Conservation (phyloP, 1,140 invertebrate species). For the Heliconius eleuchia region DNA sequence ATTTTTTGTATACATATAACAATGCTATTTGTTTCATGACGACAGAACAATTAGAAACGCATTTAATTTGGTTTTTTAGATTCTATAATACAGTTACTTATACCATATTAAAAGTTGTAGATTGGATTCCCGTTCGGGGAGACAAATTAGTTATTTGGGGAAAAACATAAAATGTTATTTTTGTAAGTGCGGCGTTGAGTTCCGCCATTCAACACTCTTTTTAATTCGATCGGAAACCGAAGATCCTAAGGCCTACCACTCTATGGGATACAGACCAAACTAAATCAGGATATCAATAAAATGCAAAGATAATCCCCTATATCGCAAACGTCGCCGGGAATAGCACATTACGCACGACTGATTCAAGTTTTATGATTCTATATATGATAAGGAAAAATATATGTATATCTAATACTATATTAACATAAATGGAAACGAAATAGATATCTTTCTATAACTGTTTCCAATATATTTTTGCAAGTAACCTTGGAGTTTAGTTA, state of each 20-base stretch:
- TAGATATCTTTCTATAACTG: background rate
- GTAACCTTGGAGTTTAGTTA: background rate
- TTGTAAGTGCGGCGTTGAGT: no score
- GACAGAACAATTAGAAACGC: no score
- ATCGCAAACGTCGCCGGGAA: slow-evolving; percentile 23
- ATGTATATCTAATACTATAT: background rate
- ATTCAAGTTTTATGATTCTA: slow-evolving; percentile 5
- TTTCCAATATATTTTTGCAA: background rate
- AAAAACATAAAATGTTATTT: no score
- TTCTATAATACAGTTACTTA: no score
- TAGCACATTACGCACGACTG: slow-evolving; percentile 34
- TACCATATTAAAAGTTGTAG: no score
- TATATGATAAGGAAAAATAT: background rate
- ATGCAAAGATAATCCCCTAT: slow-evolving; percentile 25
- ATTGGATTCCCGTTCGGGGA: no score
- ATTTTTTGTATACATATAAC: no score
- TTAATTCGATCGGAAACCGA: no score
- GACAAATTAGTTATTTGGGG: no score
- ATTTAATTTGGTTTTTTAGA: no score
- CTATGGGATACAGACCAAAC: background rate
- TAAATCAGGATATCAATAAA: slow-evolving; percentile 10
- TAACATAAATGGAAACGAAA: background rate
- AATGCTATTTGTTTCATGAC: no score
- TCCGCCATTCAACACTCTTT: background rate
- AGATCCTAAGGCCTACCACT: no score